A percentile compares a stretch with the other conserved stretches of the same genome.
Conservation (phyloP, 1,140 invertebrate genomes). For the Drosophila nebulosa region DNA sequence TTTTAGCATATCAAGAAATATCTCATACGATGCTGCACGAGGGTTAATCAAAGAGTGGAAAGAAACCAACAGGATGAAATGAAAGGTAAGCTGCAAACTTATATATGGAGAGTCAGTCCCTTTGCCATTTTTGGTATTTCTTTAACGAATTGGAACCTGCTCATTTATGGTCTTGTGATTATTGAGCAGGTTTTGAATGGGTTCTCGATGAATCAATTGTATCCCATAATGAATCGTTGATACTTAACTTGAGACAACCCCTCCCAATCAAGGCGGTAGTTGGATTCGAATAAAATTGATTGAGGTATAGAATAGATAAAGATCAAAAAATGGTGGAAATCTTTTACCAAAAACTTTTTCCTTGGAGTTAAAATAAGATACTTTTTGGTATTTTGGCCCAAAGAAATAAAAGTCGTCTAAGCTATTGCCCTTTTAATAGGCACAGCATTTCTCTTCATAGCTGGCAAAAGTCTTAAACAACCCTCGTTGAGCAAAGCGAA, state of each 20-base stretch:
- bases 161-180: too few species aligned
- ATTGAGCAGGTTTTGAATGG: neutral
- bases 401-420: too few species aligned
- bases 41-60: neutral
- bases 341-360: too few species aligned
- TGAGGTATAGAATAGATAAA: too few species aligned
- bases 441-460: constrained; percentile 7
- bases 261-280: too few species aligned
- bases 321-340: too few species aligned
- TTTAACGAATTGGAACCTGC: neutral
- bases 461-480: neutral
- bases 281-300: too few species aligned
- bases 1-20: constrained; percentile 45
- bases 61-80: too few species aligned
- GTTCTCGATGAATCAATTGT: neutral
- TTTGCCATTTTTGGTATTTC: neutral
- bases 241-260: too few species aligned
- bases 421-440: neutral
- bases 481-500: constrained; percentile 1
- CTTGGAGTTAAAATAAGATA: too few species aligned
- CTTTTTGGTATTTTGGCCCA: too few species aligned
- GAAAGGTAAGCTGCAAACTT: neutral
- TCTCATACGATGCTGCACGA: constrained; percentile 19
- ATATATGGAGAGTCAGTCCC: neutral
- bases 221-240: too few species aligned